Base-by-base conservation (phyloP, 2,113 vertebrate species). In the Hippoglossus stenolepis region DNA sequence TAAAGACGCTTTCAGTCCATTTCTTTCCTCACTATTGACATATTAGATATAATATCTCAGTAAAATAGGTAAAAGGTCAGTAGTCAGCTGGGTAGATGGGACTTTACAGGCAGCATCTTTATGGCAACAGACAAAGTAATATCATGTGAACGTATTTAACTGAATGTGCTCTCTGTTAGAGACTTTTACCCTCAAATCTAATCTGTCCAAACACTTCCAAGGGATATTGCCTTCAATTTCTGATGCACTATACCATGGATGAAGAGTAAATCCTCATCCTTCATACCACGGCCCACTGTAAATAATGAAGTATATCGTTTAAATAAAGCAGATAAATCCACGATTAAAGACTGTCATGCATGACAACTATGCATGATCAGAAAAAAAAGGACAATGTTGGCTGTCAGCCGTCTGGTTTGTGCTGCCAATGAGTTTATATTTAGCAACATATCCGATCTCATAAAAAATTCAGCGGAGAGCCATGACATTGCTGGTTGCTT, bases 381-480 rank as follows among this genome's bases (percentile, higher is more conserved):
- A 7, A 31, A 24, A 31, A 31, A 7, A 7, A 31, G 31, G 31
- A 31, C 31, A 31, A 31, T 31, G 31, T 31, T 31, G 31, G 5
- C 31, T 31, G 31, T 31, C 31, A 1, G 31, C 6, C 5, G 28
- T 31, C 40, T 6, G 45, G 70, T 72, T 71, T 21, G 17, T 65
- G 23, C 45, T 57, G 73, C 35, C 28, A 74, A 24, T 69, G 47
- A 58, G 56, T 77, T 80, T 87, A 78, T 80, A 78, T 88, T 73
- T 80, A 87, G 78, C 65, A 85, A 66, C 73, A 21, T 75, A 58
- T 70, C 20, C 9, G 57, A 72, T 81, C 67, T 84, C 70, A 88
- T 82, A 73, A 86, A 71, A 80, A 80, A 73, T 61, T 79, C 62
- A 51, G 59, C 31, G 70, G 20, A 79, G 40, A 56, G 69, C 69